These are phyloP conservation scores for Kryptopterus vitreolus DNA, from an alignment of 2,797 vertebrate genomes.

Conservation along the genomic window DNA sequence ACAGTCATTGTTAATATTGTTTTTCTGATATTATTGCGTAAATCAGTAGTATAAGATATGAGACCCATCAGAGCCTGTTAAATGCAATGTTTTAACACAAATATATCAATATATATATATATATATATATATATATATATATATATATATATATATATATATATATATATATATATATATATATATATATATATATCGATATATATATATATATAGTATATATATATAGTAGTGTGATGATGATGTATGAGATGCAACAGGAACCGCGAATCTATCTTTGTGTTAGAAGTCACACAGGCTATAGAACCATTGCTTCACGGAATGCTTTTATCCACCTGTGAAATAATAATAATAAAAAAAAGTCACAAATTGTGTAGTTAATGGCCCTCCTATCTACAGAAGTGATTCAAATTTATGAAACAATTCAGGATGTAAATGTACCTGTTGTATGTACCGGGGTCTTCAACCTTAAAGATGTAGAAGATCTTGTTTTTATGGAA, in stretches of 20 bases:
- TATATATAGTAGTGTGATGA: too few relatives aligned
- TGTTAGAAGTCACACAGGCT: conserved; percentile 54
- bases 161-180: too few relatives aligned
- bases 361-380: neutral
- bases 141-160: too few relatives aligned
- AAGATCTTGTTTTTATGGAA: conserved; percentile 91
- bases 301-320: conserved; percentile 87
- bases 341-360: conserved; percentile 21
- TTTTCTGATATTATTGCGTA: neutral
- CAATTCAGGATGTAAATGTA: conserved; percentile 54
- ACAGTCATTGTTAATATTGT: conserved; percentile 9
- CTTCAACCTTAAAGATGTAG: conserved; percentile 90
- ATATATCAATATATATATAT: too few relatives aligned
- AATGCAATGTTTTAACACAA: neutral
- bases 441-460: conserved; percentile 84
- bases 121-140: too few relatives aligned
- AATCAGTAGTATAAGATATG: neutral
- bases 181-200: too few relatives aligned
- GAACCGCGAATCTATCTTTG: neutral
- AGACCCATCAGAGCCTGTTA: neutral
- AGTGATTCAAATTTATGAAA: neutral
- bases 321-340: conserved; percentile 92
- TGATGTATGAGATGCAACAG: neutral
- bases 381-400: neutral
- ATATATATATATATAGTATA: too few relatives aligned